Evolutionary conservation across 2,888 invertebrate genomes (phyloP).

Genomic region (Eupithecia tripunctaria): DNA sequence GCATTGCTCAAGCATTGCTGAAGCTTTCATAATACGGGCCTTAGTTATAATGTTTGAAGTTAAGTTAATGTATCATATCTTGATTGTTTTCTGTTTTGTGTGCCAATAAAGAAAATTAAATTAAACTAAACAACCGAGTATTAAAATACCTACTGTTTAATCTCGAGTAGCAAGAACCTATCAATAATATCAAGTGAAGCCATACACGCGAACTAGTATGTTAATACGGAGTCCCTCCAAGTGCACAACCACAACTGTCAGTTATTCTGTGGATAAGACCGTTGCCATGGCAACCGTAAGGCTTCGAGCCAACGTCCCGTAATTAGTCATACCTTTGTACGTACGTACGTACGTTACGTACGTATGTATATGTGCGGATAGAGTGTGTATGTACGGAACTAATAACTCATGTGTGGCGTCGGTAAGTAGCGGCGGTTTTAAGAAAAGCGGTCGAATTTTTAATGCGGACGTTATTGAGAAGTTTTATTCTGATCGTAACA

Average conservation of each 20-base stretch:
- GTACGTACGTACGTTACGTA: constrained; percentile 1
- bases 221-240: constrained; percentile 5
- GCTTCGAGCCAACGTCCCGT: constrained; percentile 23
- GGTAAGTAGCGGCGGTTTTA: neutral
- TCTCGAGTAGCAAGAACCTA: neutral
- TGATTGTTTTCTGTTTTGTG: too few species aligned
- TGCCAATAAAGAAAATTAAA: too few species aligned
- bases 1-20: too few species aligned
- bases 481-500: too few species aligned
- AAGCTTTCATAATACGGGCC: too few species aligned
- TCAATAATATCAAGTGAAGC: constrained; percentile 15
- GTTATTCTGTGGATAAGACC: constrained; percentile 4
- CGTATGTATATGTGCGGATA: neutral
- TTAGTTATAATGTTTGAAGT: too few species aligned
- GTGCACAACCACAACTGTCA: neutral
- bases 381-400: neutral
- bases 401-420: constrained; percentile 7
- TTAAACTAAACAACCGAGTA: too few species aligned
- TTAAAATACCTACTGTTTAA: neutral
- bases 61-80: too few species aligned
- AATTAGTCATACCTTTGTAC: constrained; percentile 23
- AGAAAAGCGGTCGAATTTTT: neutral
- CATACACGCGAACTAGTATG: constrained; percentile 13
- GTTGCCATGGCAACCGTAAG: constrained; percentile 26
- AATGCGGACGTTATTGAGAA: neutral